phyloP scores from a whole-genome alignment of 2,888 invertebrate genomes.

The Brachyopa scutellaris region DNA sequence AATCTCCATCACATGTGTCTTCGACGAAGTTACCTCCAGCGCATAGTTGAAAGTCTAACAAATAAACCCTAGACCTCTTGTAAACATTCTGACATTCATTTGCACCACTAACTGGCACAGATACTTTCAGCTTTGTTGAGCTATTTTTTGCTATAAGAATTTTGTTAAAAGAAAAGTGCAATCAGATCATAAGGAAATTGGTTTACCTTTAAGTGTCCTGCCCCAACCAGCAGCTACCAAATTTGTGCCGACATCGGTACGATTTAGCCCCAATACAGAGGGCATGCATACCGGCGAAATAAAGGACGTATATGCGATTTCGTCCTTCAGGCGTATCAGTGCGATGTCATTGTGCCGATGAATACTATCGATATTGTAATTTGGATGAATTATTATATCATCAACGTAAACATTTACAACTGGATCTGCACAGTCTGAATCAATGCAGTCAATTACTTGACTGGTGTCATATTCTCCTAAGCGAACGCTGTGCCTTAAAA shows the following conservation, averaged over 20 bases:
- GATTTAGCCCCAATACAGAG: conserved; percentile 71
- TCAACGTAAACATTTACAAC: conserved; percentile 85
- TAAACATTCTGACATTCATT: conserved; percentile 79
- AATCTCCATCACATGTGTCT: conserved; percentile 84
- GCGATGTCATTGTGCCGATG: conserved; percentile 87
- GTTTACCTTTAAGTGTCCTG: conserved; percentile 80
- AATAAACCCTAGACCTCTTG: background rate
- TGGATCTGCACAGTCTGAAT: conserved; percentile 83
- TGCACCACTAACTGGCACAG: conserved; percentile 81
- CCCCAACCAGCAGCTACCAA: conserved; percentile 85
- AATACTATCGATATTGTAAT: conserved; percentile 83
- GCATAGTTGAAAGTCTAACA: conserved; percentile 64
- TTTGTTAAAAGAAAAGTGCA: background rate
- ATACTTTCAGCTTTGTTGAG: conserved; percentile 76
- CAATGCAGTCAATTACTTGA: conserved; percentile 76
- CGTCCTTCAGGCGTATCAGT: conserved; percentile 84
- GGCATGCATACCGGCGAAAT: conserved; percentile 84
- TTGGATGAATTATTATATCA: conserved; percentile 84
- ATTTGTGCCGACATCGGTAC: conserved; percentile 77
- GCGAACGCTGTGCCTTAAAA: conserved; percentile 73
- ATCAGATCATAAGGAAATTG: too few relatives aligned
- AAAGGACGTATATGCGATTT: conserved; percentile 83
- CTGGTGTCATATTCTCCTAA: conserved; percentile 76
- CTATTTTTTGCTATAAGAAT: conserved; percentile 31
- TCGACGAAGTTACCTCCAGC: conserved; percentile 78